Conservation (phyloP, 2,797 vertebrate genomes). For the Enoplosus armatus region DNA sequence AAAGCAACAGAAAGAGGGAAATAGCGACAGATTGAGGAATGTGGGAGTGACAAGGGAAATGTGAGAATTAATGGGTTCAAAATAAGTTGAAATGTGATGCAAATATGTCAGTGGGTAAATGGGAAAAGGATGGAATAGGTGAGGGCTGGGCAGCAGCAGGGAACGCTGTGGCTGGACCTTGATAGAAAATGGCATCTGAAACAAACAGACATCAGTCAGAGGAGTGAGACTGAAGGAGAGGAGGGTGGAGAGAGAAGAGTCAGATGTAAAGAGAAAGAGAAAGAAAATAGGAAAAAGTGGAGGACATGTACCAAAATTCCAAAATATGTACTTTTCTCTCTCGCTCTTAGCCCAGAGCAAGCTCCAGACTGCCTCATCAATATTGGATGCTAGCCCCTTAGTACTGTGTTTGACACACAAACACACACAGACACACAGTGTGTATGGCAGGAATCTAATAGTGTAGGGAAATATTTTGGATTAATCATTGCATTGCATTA, state of each 20-base stretch:
- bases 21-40: conserved; percentile 7
- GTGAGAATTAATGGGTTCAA: conserved; percentile 2
- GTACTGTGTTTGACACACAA: conserved; percentile 31
- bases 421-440: conserved; percentile 11
- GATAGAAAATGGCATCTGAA: conserved; percentile 26
- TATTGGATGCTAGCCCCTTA: conserved; percentile 68
- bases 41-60: not conserved
- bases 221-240: not conserved
- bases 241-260: not conserved
- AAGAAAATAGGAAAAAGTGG: conserved; percentile 7
- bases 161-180: not conserved
- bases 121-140: not conserved
- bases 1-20: too few species aligned
- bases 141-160: not conserved
- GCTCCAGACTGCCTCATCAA: conserved; percentile 75
- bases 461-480: conserved; percentile 11
- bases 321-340: conserved; percentile 49
- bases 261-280: not conserved
- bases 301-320: conserved; percentile 37
- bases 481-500: not conserved
- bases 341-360: conserved; percentile 49
- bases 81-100: conserved; percentile 23
- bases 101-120: not conserved
- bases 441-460: conserved; percentile 11
- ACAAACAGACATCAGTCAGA: conserved; percentile 35